A percentile compares a stretch with the other conserved stretches of the same genome.
These are phyloP conservation scores for Hydrochoerus hydrochaeris DNA, from an alignment of 2,113 vertebrate genomes.

Conservation along the genomic window DNA sequence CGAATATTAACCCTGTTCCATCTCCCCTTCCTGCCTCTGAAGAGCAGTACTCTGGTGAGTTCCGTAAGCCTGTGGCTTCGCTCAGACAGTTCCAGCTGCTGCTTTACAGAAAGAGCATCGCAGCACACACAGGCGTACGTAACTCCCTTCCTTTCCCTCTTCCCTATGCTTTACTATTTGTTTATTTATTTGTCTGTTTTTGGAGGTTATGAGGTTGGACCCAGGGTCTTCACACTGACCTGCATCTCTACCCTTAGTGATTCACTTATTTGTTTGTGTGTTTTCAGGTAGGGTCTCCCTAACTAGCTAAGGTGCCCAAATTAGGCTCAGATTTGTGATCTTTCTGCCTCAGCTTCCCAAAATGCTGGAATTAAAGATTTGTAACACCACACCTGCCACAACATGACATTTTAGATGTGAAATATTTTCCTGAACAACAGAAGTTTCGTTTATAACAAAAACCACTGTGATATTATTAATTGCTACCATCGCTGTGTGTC, in stretches of 20 bases:
- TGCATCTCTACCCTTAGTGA: background rate
- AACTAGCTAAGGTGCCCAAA: background rate
- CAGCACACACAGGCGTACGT: background rate
- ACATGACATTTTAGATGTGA: background rate
- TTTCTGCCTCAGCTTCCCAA: background rate
- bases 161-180: background rate
- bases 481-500: background rate
- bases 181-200: background rate
- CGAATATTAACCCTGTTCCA: background rate
- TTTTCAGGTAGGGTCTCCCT: background rate
- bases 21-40: background rate
- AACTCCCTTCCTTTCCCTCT: background rate
- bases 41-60: background rate
- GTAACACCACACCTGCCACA: background rate
- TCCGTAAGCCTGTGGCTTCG: background rate
- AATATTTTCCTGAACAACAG: background rate
- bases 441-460: background rate
- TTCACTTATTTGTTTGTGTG: background rate
- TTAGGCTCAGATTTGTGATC: background rate
- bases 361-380: background rate
- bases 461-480: background rate
- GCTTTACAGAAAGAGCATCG: background rate
- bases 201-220: background rate
- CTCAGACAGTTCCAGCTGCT: background rate
- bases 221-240: background rate